Conservation (phyloP, 2,797 vertebrate genomes). For the Acanthurus lineatus region DNA sequence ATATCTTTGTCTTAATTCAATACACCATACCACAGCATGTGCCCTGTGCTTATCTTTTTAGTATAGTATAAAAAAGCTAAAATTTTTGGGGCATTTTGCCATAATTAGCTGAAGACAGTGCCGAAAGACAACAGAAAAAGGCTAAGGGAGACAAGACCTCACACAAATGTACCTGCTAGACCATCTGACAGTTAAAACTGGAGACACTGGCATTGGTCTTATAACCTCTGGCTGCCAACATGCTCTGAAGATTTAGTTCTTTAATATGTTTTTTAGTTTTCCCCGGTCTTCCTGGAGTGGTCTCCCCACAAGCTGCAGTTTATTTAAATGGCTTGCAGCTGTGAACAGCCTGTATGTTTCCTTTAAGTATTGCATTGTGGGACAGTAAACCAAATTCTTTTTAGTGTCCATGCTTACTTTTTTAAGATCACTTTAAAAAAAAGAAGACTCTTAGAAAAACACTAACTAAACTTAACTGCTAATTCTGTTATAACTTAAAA, state of each 20-base stretch:
- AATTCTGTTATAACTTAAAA: neutral
- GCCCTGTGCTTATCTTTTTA: neutral
- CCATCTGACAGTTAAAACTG: neutral
- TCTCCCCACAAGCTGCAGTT: neutral
- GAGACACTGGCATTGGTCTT: neutral
- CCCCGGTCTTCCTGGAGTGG: neutral
- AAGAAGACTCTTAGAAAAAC: no score
- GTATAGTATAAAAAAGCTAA: no score
- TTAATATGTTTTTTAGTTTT: neutral
- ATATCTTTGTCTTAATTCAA: neutral
- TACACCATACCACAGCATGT: neutral
- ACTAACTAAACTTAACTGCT: no score
- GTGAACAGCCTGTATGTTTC: neutral
- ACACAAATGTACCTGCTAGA: slow-evolving; percentile 7
- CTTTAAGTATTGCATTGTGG: neutral
- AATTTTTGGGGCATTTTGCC: neutral
- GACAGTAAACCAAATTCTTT: neutral
- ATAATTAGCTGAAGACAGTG: neutral
- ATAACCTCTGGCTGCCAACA: neutral
- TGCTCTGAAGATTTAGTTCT: neutral
- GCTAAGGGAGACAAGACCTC: neutral
- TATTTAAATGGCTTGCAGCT: neutral
- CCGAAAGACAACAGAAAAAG: neutral
- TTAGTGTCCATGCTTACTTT: neutral
- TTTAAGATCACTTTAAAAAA: neutral